phyloP scores from a whole-genome alignment of 1,140 invertebrate species.

The Sinella curviseta region DNA sequence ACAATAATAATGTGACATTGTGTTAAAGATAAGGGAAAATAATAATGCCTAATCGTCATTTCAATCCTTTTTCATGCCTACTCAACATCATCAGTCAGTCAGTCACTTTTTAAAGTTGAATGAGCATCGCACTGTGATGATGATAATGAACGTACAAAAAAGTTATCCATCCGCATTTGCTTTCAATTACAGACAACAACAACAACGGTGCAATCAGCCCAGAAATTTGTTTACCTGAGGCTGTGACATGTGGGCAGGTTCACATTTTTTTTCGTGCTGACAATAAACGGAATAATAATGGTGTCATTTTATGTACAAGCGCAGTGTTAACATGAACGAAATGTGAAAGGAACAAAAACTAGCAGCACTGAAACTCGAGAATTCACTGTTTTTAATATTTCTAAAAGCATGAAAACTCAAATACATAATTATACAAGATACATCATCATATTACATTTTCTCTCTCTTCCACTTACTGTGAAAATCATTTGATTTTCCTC shows the following conservation, averaged over 20 bases:
- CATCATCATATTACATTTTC: too few relatives aligned
- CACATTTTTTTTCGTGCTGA: neutral
- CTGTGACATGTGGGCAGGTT: constrained; percentile 22
- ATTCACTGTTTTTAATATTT: too few relatives aligned
- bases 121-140: neutral
- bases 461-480: too few relatives aligned
- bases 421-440: too few relatives aligned
- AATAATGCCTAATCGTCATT: neutral
- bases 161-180: neutral
- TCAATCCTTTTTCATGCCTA: neutral
- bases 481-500: too few relatives aligned
- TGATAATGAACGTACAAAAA: neutral
- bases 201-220: neutral
- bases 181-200: neutral
- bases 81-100: neutral
- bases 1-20: neutral
- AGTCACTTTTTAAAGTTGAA: neutral
- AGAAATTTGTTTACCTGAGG: constrained; percentile 18
- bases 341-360: too few relatives aligned
- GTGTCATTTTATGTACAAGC: neutral
- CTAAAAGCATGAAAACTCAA: too few relatives aligned
- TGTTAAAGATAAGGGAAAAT: neutral
- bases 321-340: too few relatives aligned
- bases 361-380: too few relatives aligned
- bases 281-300: neutral